Base-by-base conservation (phyloP, 2,113 vertebrate species). In the Carassius carassius region DNA sequence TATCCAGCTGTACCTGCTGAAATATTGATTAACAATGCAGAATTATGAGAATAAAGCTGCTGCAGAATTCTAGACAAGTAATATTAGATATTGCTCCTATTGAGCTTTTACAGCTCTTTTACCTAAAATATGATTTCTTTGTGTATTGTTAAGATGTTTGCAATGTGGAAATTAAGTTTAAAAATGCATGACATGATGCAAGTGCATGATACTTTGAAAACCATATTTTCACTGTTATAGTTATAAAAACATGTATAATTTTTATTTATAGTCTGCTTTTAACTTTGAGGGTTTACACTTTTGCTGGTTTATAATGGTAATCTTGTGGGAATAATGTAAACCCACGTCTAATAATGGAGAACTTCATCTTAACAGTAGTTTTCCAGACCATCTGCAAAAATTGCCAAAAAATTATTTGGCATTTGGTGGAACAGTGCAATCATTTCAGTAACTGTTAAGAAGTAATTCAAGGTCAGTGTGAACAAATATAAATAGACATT, bases 401-500 rank as follows among this genome's bases (percentile, higher is more conserved):
- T 56, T 81, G 35, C 67, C 67, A 81, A 80, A 44, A 91, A 67
- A 78, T 79, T 86, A 84, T 92, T 91, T 91, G 88, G 83, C 86
- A 80, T 89, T 88, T 83, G 16, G 58, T 12, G 74, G 78, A 86
- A 80, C 84, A 89, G 87, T 72, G 37, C 85, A 88, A 81, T 54
- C 84, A 89, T 82, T 74, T 74, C 62, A 81, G 86, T 25, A 67
- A 85, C 81, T 60, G 0, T 35, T 17, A 65, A 25, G 1, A 79
- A 49, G 62, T 21, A 62, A 70, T 81, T 67, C 21, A 65, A 32
- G 77, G 84, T 81, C 78, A 83, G 9, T 44, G 58, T 78, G 44
- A 32, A 65, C 58, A 78, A 87, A 87, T 84, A 76, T 72, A 29
- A 79, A 72, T 86, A 19, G 74, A 69, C 2, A 49, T 32, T 25